Base-by-base conservation (phyloP, 2,797 vertebrate genomes). In the Gymnopithys bicolor region DNA sequence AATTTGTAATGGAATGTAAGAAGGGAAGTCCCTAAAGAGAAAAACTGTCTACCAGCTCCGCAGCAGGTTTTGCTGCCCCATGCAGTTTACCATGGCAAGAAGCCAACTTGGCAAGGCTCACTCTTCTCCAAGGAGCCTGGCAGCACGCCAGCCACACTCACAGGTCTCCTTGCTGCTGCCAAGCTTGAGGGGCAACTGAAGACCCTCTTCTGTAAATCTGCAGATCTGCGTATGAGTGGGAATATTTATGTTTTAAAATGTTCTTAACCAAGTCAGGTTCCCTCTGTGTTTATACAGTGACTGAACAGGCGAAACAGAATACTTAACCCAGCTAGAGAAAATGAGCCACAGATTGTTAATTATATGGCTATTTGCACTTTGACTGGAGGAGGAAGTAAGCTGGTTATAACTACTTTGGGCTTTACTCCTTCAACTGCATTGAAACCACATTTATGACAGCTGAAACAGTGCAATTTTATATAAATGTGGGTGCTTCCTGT, bases 351-450 rank as follows among this genome's bases (percentile, higher is more conserved):
- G 91, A 93, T 90, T 96, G 94, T 94, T 95, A 94, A 94, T 95
- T 96, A 97, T 89, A 95, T 86, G 92, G 85, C 91, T 94, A 79
- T 95, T 94, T 96, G 96, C 93, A 95, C 96, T 97, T 95, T 90
- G 95, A 91, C 96, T 96, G 79, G 70, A 96, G 78, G 73, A 92
- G 88, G 89, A 96, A 95, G 85, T 93, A 74, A 59, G 75, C 49
- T 81, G 91, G 76, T 91, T 95, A 84, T 64, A 95, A 91, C 95
- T 95, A 74, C 91, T 96, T 68, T 51, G 92, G 86, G 82, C 80
- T 93, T 94, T 69, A 94, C 92, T 95, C 89, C 84, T 91, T 56
- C 77, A 83, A 95, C 81, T 95, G 80, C 82, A 93, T 17, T 92
- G 84, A 96, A 97, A 97, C 96, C 91, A 82, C 67, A 90, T 66